Base-by-base conservation (phyloP, 2,797 vertebrate species). In the Poeciliopsis paucimaculata region DNA sequence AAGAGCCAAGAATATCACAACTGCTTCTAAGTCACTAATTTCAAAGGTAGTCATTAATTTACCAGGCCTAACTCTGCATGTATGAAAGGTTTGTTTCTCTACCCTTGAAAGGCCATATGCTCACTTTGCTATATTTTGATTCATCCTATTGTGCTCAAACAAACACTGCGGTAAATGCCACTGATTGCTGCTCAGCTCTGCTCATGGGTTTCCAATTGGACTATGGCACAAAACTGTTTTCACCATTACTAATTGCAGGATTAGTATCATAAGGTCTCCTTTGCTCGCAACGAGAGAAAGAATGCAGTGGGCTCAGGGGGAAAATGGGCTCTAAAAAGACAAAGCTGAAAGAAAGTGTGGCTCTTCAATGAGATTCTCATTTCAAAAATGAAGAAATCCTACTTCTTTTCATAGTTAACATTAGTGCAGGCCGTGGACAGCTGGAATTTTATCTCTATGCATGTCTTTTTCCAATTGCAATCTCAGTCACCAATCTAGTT, bases 181-280 rank as follows among this genome's bases (percentile, higher is more conserved):
- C 62, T 79, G 73, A 90, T 75, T 51, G 73, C 79, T 1, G 57
- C 75, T 76, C 47, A 79, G 79, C 75, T 75, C 80, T 49, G 66
- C 77, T 77, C 81, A 62, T 53, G 5, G 8, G 87, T 71, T 79
- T 70, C 68, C 85, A 87, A 89, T 88, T 90, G 87, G 87, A 93
- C 91, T 91, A 92, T 0, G 0, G 76, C 77, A 86, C 76, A 89
- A 89, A 91, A 86, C 60, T 39, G 4, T 89, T 91, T 89, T 85
- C 57, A 85, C 46, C 51, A 16, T 77, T 83, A 82, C 84, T 92
- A 93, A 92, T 93, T 84, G n/a, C 76, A 81, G 89, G 91, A 93
- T 94, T 93, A 93, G 89, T 68, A 88, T 91, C 90, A 93, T 86
- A 90, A 90, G 87, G 87, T 88, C 86, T 85, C 78, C 16, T 86